Base-by-base conservation (phyloP, 2,888 invertebrate genomes). In the Zelleria hepariella region DNA sequence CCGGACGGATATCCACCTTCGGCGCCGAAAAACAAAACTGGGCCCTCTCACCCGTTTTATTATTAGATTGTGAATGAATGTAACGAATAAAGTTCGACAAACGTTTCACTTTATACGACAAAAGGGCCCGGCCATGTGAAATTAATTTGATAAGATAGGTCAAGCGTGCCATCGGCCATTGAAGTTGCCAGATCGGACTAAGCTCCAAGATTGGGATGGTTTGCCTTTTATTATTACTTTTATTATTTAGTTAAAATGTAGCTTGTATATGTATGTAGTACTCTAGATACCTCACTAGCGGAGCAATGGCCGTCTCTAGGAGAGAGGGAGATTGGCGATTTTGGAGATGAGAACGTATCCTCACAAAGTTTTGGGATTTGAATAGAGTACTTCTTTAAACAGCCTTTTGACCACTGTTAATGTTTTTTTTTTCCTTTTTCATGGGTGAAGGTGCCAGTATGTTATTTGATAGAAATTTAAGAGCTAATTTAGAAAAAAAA, bases 141-240 rank as follows among this genome's bases (percentile, higher is more conserved):
- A 79, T 80, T 81, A 82, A 83, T 82, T 79, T 71, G 78, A 82
- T 82, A 78, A 77, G 71, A 77, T 75, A 77, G 78, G 78, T 77
- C 75, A 69, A 65, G 32, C 32, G 32, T 42, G 32, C 32, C 15
- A 10, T 42, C 15, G 32, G 15, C 32, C 15, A 42, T 42, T 42
- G 32, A 42, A 42, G 24, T 54, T 25, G 23, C 54, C n/a, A 26
- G 54, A 54, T 25, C 24, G 15, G 23, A n/a, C 15, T 24, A n/a
- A 6, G 54, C 26, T 23, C 25, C 32, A 42, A 26, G 25, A 54
- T 24, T 54, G 24, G 18, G 15, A 54, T 42, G 15, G 32, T 4
- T 42, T 42, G 10, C 32, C 32, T 42, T 42, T 42, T 42, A 42
- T 42, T 42, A 42, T 10, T 42, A 42, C 15, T 42, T 15, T 10